A percentile compares a stretch with the other conserved stretches of the same genome.
These are phyloP conservation scores for Dicyrtomina minuta DNA, from an alignment of 2,888 invertebrate species.

Conservation along the genomic window DNA sequence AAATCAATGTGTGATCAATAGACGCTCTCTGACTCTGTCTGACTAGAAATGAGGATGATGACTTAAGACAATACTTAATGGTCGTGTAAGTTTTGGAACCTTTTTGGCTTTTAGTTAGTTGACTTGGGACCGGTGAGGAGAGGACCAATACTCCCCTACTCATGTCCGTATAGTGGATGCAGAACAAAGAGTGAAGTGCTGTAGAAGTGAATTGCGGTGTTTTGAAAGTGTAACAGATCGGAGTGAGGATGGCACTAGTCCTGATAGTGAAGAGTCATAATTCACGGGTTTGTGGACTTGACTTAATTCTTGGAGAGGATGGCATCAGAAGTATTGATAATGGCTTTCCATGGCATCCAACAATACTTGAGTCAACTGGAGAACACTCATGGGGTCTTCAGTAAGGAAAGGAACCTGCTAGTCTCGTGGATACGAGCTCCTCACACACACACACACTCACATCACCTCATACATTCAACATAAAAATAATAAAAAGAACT, in stretches of 20 bases:
- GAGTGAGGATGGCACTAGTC: slow-evolving; percentile 19
- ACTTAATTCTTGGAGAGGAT: slow-evolving; percentile 44
- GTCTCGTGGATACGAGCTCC: neutral
- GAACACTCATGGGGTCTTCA: slow-evolving; percentile 39
- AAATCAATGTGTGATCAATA: neutral
- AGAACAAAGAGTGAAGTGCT: slow-evolving; percentile 37
- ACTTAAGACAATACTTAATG: slow-evolving; percentile 9
- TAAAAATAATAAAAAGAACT: slow-evolving; percentile 21
- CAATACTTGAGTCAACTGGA: slow-evolving; percentile 43
- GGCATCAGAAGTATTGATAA: slow-evolving; percentile 38
- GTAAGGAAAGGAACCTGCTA: slow-evolving; percentile 14
- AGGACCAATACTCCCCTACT: slow-evolving; percentile 8
- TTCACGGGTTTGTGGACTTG: slow-evolving; percentile 50
- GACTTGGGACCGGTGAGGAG: slow-evolving; percentile 17
- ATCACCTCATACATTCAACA: slow-evolving; percentile 6
- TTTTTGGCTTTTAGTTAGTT: slow-evolving; percentile 24
- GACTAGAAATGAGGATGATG: neutral
- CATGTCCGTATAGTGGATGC: slow-evolving; percentile 16
- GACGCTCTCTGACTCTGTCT: neutral
- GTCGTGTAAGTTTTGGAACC: too few species aligned
- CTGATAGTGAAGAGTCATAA: slow-evolving; percentile 43
- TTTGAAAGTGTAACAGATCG: slow-evolving; percentile 40
- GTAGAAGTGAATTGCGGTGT: slow-evolving; percentile 39
- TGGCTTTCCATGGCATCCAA: slow-evolving; percentile 43
- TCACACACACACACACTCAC: slow-evolving; percentile 4